phyloP scores from a whole-genome alignment of 2,113 vertebrate genomes.

The Opisthocomus hoazin region DNA sequence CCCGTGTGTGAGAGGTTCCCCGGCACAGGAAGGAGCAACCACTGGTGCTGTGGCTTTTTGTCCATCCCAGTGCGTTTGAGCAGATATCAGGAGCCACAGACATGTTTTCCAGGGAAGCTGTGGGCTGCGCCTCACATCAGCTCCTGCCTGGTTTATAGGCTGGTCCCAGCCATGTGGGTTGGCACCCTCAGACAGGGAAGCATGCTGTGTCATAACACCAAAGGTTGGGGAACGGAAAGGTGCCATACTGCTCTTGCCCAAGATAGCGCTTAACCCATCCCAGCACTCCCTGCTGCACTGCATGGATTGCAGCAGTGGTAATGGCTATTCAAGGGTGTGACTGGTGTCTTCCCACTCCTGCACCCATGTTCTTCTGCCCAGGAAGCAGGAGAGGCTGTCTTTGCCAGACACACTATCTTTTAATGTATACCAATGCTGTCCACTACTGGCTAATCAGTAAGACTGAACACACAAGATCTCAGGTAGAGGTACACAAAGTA shows the following conservation, averaged over 20 bases:
- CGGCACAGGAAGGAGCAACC: background rate
- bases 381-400: background rate
- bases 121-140: background rate
- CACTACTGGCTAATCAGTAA: background rate
- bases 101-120: background rate
- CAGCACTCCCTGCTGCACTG: background rate
- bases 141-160: background rate
- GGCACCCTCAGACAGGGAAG: background rate
- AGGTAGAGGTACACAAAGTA: background rate
- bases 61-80: background rate
- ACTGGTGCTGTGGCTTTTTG: background rate
- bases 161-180: background rate
- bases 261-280: no score
- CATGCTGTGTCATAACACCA: rapidly evolving
- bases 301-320: background rate
- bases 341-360: background rate
- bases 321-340: background rate
- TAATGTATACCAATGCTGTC: background rate
- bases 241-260: rapidly evolving
- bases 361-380: rapidly evolving
- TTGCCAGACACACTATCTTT: background rate
- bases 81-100: background rate
- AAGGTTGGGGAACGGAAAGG: rapidly evolving
- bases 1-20: background rate
- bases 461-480: background rate